Base-by-base conservation (phyloP, 1,140 invertebrate species). In the Drosophila cardini region DNA sequence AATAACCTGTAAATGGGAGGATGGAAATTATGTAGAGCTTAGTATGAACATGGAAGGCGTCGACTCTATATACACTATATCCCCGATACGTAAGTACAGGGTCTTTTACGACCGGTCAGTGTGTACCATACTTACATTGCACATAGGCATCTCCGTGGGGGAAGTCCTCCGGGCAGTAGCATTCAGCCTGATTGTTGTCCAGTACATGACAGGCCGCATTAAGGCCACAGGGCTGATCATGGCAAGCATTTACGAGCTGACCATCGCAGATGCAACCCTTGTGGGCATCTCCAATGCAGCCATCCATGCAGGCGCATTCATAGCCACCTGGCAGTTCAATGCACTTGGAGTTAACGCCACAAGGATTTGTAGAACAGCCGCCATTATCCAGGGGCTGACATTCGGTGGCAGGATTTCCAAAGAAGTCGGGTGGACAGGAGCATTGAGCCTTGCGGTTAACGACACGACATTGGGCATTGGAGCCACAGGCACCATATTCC, bases 381-480 rank as follows among this genome's bases (percentile, higher is more conserved):
- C 95, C 95, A 78, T 26, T 26, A 26, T 92, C 92, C 72, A 93
- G 91, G 7, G 93, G 93, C 63, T 93, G 93, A 83, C 97, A 98
- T 91, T 96, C 96, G 7, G 95, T 92, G 60, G 94, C 93, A 0
- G 97, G 96, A 93, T 98, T 97, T 62, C 97, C 97, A 75, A 95
- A 94, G 89, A 96, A 97, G 63, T 96, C 96, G 9, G 96, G 95
- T 11, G 97, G 96, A 91, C 97, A 98, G 0, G 95, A 95, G 92
- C 97, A 98, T 76, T 96, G 95, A 0, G 96, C 95, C 73, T 94
- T 93, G 76, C 96, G 94, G 62, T 96, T 94, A 2, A 96, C 93
- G 1, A 97, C 95, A n/a, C 95, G 94, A 83, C 97, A 98, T 75
- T 97, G 96, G 0, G 97, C 97, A 92, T 98, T 98, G 10, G 94